Conservation (phyloP, 2,113 vertebrate species). For the Pelusios castaneus region DNA sequence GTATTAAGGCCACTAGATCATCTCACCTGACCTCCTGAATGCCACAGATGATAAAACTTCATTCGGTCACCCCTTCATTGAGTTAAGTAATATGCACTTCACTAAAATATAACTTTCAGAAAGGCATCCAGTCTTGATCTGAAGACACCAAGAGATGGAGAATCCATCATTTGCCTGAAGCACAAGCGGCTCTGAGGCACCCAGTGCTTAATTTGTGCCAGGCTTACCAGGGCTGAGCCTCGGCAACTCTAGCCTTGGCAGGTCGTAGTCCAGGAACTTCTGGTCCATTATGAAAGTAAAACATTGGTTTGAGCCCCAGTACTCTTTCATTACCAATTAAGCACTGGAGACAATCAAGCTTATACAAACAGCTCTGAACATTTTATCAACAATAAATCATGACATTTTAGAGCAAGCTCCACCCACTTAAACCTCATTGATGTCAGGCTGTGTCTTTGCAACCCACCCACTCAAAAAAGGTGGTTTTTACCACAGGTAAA, state of each 20-base stretch:
- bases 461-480: neutral
- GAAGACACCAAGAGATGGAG: neutral
- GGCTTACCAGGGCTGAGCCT: too few relatives aligned
- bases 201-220: neutral
- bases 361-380: neutral
- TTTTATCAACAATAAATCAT: neutral
- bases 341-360: fast-evolving
- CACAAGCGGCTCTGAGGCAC: neutral
- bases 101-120: neutral
- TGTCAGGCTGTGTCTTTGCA: neutral
- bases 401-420: neutral
- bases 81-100: neutral
- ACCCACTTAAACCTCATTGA: too few relatives aligned
- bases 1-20: neutral
- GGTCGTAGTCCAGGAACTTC: too few relatives aligned
- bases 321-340: too few relatives aligned
- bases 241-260: too few relatives aligned
- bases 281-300: too few relatives aligned
- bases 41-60: neutral
- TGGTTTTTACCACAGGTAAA: neutral
- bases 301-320: too few relatives aligned
- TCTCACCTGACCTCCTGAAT: neutral
- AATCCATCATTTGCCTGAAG: fast-evolving
- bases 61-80: fast-evolving
- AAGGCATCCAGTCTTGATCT: neutral